A percentile compares a stretch with the other conserved stretches of the same genome.
phyloP scores from a whole-genome alignment of 1,140 invertebrate genomes.

The Trichoplusia ni region DNA sequence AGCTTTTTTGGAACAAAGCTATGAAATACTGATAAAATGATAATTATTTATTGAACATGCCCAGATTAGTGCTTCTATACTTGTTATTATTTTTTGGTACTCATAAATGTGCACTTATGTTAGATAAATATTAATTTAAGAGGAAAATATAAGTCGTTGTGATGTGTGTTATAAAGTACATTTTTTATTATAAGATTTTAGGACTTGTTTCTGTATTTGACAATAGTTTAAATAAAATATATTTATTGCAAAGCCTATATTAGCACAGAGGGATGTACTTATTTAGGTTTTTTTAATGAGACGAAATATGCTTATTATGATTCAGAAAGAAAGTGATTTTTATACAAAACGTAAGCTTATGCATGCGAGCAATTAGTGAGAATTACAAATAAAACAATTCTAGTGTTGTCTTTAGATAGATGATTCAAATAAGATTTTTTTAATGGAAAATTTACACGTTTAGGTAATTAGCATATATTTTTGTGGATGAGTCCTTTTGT shows the following conservation, averaged over 20 bases:
- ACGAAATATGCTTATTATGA: constrained; percentile 18
- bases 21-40: neutral
- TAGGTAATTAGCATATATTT: constrained; percentile 16
- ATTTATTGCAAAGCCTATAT: constrained; percentile 31
- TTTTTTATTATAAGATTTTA: constrained; percentile 34
- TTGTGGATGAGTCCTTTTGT: constrained; percentile 9
- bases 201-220: constrained; percentile 42
- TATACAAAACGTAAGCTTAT: constrained; percentile 39
- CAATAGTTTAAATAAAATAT: constrained; percentile 44
- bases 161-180: constrained; percentile 21
- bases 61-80: constrained; percentile 8
- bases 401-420: constrained; percentile 44
- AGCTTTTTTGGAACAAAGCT: constrained; percentile 21
- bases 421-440: constrained; percentile 26
- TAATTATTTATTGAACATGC: neutral
- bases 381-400: constrained; percentile 20
- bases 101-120: constrained; percentile 23
- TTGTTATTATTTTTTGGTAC: constrained; percentile 12
- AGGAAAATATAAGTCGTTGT: constrained; percentile 22
- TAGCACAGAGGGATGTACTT: constrained; percentile 32
- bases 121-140: constrained; percentile 18
- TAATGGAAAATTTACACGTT: constrained; percentile 25
- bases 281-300: constrained; percentile 31
- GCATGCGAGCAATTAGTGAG: constrained; percentile 32
- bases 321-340: constrained; percentile 32